Base-by-base conservation (phyloP, 2,797 vertebrate genomes). In the Amazona finschi region DNA sequence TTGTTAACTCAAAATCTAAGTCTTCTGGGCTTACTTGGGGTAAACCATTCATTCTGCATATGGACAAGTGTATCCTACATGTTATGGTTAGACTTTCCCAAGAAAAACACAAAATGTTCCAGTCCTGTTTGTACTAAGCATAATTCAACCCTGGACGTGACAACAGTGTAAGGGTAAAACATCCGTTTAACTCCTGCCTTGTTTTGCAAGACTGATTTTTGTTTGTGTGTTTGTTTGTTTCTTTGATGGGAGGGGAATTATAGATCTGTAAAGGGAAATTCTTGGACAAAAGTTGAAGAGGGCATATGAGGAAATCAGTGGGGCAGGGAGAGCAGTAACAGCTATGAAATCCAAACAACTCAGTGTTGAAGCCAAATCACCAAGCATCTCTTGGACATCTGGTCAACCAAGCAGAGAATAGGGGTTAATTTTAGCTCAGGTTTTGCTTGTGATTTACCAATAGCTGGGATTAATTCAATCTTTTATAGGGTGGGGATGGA, bases 51-150 rank as follows among this genome's bases (percentile, higher is more conserved):
- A 20, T 44, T 94, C 44, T 91, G 31, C 27, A 9, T 49, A 25
- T 44, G 93, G 62, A 86, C 60, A 75, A 94, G 60, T 74, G 57
- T 81, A 60, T 89, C 33, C 53, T 89, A 50, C 36, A 11, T 62
- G 50, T 75, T 83, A 39, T 36, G 41, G 47, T 86, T 78, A 64
- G 66, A 10, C 36, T 84, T 94, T 81, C 52, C 66, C 4, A 27
- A 75, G 85, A 13, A 84, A 89, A 93, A 73, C 19, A 87, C 82
- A 77, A 41, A 90, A 78, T 70, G 70, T 96, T 91, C 87, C 62
- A 66, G 39, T 58, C 39, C n/a, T 87, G 25, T 60, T 78, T 87
- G 50, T 89, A 15, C 62, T 66, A 38, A 91, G 58, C 50, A 19
- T 91, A 95, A 91, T 86, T 92, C 70, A 87, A 1, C 44, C 27